Evolutionary conservation across 2,113 vertebrate genomes (phyloP), one percentile per base, ranked within the genome.

Genomic region (Phylloscopus trochilus): DNA sequence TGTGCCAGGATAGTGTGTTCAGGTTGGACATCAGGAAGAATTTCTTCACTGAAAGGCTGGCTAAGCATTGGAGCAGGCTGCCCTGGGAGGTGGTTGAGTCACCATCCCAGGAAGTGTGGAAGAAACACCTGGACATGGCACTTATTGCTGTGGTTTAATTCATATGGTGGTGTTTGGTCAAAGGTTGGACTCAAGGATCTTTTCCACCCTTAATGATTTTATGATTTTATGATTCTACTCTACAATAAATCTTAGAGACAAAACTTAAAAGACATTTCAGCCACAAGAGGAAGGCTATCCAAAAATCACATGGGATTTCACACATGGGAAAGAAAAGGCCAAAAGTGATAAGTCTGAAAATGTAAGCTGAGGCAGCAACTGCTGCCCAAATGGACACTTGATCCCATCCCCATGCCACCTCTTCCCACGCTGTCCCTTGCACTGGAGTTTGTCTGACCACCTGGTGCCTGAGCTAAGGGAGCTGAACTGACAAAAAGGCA

Each of bases 301-400:
- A 64, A 92, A 79, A 89, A 30, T 52, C 77, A 49, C 27, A 39
- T 4, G 13, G 17, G 27, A 67, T 37, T 56, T 74, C 46, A 53
- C 13, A 31, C 43, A 28, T 27, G 35, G 10, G 19, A 86, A 73
- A 64, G 2, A 52, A 27, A 68, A 60, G 49, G 15, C 30, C 2
- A 3, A 73, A 83, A 76, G 41, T 11, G 23, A 1, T 19, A 56
- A 18, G 11, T 77, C 89, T 87, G 30, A n/a, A 0, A 18, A 64
- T 0, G 0, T 59, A n/a, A 80, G 30, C 20, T 31, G 4, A 55
- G 43, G 63, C 22, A 53, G 21, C 19, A 49, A 13, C 28, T 31
- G 47, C 56, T 78, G 60, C 66, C 44, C 19, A 62, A 59, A 37
- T 13, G 11, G 43, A 33, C 43, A 28, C 47, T 72, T 35, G 21